Base-by-base conservation (phyloP, 2,797 vertebrate species). In the Melanotaenia pygmaea region DNA sequence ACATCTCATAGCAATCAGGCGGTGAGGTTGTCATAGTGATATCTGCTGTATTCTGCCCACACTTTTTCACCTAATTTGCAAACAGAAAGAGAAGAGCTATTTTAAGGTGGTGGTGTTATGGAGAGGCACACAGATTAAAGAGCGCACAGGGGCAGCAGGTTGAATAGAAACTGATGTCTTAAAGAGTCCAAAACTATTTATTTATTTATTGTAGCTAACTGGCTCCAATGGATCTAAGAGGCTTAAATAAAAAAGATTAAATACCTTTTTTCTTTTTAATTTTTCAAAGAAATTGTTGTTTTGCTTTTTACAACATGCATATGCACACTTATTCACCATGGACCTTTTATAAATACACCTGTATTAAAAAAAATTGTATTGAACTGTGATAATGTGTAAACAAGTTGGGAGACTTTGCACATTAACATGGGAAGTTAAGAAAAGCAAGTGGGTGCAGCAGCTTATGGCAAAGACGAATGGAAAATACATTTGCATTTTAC, bases 401-500 rank as follows among this genome's bases (percentile, higher is more conserved):
- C 16, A 40, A 47, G 20, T 3, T 0, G 0, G 47, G 16, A 73
- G 28, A 71, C 56, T 75, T 77, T 62, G 32, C 20, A 51, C 10
- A 11, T 34, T 28, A 28, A 71, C 30, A 67, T 54, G 63, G 24
- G 24, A 81, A 81, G 74, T 81, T 82, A 72, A 79, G 50, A 78
- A 64, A 53, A 68, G 57, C 64, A 69, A 81, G 76, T 76, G 74
- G 79, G 76, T 85, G 82, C 47, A 72, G 94, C 79, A 22, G 4
- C 90, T 92, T 88, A 89, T 91, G 91, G 94, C 91, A 93, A 79
- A 66, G 59, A 54, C 91, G 92, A 94, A 88, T 82, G 88, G 94
- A 76, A 90, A 95, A 93, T 91, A 93, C 88, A 94, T 94, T 95
- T 94, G 92, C 94, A 93, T 93, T 93, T 94, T 89, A 90, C 91